These are phyloP conservation scores for Oophaga sylvatica DNA, from an alignment of 2,797 vertebrate genomes.

Conservation along the genomic window DNA sequence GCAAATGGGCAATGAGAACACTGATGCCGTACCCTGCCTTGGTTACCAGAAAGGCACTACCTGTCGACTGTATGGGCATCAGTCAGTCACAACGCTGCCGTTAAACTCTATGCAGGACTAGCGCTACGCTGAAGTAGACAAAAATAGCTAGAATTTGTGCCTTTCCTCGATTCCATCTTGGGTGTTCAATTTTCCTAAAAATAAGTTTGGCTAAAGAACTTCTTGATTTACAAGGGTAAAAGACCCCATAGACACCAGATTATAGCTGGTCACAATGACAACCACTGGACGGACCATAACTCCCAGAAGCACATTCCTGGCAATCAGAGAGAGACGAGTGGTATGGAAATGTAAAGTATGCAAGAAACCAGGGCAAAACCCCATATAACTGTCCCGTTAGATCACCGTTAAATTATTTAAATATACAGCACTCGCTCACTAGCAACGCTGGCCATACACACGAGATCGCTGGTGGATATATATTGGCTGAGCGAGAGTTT, in stretches of 20 bases:
- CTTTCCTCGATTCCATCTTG: background rate
- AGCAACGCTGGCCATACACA: background rate
- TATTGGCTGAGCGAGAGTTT: background rate
- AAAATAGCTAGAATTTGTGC: background rate
- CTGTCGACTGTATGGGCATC: too few species aligned
- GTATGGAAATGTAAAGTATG: background rate
- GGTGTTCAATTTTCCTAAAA: background rate
- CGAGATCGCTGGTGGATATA: background rate
- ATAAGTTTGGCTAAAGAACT: background rate
- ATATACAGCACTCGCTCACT: background rate
- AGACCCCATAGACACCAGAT: background rate
- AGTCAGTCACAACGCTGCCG: too few species aligned
- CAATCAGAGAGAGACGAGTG: background rate
- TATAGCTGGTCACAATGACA: background rate
- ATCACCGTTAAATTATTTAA: background rate
- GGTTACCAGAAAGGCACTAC: background rate
- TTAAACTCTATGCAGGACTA: too few species aligned
- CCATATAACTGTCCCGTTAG: background rate
- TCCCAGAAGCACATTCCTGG: background rate
- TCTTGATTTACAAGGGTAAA: background rate
- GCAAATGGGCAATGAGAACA: too few species aligned
- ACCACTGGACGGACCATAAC: background rate
- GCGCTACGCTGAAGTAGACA: background rate
- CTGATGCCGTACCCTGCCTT: background rate
- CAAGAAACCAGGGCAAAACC: background rate